Percentiles rank a stretch among this genome's conserved stretches.
phyloP scores from a whole-genome alignment of 2,113 vertebrate genomes.

The Pelvicachromis taeniatus region DNA sequence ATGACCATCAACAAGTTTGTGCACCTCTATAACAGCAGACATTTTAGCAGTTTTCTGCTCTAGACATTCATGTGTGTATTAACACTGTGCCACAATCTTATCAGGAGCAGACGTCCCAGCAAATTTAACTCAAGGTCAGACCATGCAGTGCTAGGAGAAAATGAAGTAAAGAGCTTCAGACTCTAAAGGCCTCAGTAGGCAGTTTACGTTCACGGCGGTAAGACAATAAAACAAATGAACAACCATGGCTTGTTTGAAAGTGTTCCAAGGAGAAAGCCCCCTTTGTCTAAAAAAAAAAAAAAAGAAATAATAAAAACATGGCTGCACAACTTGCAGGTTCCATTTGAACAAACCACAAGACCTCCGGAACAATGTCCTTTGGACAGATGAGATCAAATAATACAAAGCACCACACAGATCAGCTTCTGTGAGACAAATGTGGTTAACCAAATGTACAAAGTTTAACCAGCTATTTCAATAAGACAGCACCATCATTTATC shows the following conservation, averaged over 20 bases:
- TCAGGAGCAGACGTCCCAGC: neutral
- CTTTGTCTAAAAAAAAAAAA: neutral
- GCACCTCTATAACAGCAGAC: neutral
- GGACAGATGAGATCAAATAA: too few species aligned
- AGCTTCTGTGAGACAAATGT: neutral
- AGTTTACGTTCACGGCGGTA: neutral
- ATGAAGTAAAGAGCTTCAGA: neutral
- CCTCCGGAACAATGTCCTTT: rapidly evolving
- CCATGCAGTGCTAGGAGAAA: neutral
- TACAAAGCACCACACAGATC: too few species aligned
- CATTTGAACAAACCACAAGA: neutral
- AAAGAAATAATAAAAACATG: neutral
- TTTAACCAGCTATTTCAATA: neutral
- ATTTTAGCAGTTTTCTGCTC: neutral
- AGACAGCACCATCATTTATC: neutral
- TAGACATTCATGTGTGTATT: neutral
- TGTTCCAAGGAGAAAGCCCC: neutral
- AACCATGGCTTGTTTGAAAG: neutral
- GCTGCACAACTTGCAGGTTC: neutral
- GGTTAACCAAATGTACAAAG: neutral
- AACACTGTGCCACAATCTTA: neutral
- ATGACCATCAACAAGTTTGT: neutral
- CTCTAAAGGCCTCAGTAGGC: neutral
- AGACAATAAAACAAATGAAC: neutral
- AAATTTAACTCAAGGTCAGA: neutral